phyloP scores from a whole-genome alignment of 2,797 vertebrate species.

The Urosaurus nigricauda region DNA sequence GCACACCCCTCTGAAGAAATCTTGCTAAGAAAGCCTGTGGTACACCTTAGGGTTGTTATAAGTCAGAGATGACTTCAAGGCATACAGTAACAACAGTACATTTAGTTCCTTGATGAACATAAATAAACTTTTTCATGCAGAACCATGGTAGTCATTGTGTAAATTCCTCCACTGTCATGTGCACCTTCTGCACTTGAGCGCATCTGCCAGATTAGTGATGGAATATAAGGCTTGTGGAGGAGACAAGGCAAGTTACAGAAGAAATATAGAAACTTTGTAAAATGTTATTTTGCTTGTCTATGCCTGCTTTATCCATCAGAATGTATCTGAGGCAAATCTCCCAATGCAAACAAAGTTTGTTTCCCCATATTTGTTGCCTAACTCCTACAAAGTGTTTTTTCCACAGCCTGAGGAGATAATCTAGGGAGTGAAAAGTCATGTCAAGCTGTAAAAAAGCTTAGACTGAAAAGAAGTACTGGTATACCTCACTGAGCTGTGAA shows the following conservation, averaged over 20 bases:
- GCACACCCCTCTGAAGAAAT: no score
- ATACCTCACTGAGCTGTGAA: no score
- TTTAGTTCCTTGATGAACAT: not conserved
- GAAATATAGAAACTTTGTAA: not conserved
- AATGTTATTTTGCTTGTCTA: constrained; percentile 2
- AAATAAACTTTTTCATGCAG: not conserved
- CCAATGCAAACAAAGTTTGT: not conserved
- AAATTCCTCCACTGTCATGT: not conserved
- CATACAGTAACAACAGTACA: not conserved
- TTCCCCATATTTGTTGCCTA: not conserved
- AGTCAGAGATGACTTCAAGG: no score
- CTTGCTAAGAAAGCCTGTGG: no score
- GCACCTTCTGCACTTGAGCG: not conserved
- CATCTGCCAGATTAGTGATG: not conserved
- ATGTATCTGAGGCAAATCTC: not conserved
- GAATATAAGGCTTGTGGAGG: not conserved
- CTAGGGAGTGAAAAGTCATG: not conserved
- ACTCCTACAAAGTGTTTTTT: not conserved
- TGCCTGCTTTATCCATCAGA: not conserved
- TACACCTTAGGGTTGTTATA: no score
- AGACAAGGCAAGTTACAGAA: not conserved
- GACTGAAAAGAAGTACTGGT: not conserved
- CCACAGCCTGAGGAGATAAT: not conserved
- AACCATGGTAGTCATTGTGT: not conserved
- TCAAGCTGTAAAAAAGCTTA: not conserved